Base-by-base conservation (phyloP, 2,797 vertebrate genomes). In the Schizopygopsis malacanthus region DNA sequence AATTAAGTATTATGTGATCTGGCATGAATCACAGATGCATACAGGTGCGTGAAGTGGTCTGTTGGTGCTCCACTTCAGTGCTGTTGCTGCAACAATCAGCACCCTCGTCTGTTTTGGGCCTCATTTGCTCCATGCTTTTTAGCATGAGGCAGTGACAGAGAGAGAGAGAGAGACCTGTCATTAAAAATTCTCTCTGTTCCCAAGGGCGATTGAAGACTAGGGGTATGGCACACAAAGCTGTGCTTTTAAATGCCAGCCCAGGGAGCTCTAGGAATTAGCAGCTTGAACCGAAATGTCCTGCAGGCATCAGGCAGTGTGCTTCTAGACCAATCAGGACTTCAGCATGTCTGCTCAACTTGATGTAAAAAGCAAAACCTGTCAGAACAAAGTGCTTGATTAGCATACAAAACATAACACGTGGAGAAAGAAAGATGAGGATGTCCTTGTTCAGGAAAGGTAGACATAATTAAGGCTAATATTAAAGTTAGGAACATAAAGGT, bases 111-210 rank as follows among this genome's bases (percentile, higher is more conserved):
- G 73, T 81, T 72, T 83, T 84, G 87, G 81, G 81, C 83, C 83
- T 86, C 65, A 86, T 84, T 90, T 90, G 84, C 88, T 83, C 71
- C 39, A 4, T 52, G 73, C 87, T 83, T 89, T 88, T 85, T 83
- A 79, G 80, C 37, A 43, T 39, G 16, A 61, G 82, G 61, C 56
- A 37, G 71, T 4, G 16, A 22, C 67, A 47, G 67, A 73, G 56
- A 28, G 69, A 56, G 82, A 52, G 83, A 52, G 83, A 80, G 87
- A 86, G 75, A 28, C 18, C 61, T 56, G 56, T 92, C 92, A 94
- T 94, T 93, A 93, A 81, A 82, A 83, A 94, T 94, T 94, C 94
- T 93, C 90, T 94, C 82, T 94, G 92, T 92, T 90, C 82, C 59
- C 71, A 77, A 75, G 65, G 79, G 61, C 81, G 86, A 89, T 90